phyloP scores from a whole-genome alignment of 2,888 invertebrate species.

The Agrotis ipsilon region DNA sequence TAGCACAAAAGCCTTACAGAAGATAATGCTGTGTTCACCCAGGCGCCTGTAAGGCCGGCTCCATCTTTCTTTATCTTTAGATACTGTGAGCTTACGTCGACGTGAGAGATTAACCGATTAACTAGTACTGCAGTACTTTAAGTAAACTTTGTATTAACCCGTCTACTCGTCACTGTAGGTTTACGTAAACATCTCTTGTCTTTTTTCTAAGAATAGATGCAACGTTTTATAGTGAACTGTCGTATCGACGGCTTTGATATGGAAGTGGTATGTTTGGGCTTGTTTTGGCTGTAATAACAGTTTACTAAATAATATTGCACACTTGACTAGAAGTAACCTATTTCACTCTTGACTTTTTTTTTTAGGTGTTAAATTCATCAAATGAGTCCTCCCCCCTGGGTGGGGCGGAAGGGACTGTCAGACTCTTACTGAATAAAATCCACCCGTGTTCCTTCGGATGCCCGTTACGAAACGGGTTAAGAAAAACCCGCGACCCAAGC shows the following conservation, averaged over 20 bases:
- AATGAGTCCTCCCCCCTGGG: too few relatives aligned
- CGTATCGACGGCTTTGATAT: slow-evolving; percentile 24
- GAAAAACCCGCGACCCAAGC: too few relatives aligned
- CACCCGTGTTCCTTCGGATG: too few relatives aligned
- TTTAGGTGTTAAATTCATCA: too few relatives aligned
- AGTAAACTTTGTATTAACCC: slow-evolving; percentile 73
- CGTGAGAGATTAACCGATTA: slow-evolving; percentile 84
- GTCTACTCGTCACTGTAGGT: slow-evolving; percentile 61
- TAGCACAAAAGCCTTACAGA: slow-evolving; percentile 31
- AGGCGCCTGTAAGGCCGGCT: slow-evolving; percentile 72
- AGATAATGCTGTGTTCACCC: slow-evolving; percentile 64
- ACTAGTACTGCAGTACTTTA: slow-evolving; percentile 66
- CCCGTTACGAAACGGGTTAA: too few relatives aligned
- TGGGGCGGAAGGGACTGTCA: too few relatives aligned
- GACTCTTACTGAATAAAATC: too few relatives aligned
- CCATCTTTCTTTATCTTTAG: slow-evolving; percentile 78
- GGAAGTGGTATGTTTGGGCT: not conserved
- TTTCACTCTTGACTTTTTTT: too few relatives aligned
- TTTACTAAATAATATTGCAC: too few relatives aligned
- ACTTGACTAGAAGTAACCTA: too few relatives aligned
- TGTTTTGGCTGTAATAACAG: not conserved
- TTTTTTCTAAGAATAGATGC: slow-evolving; percentile 56
- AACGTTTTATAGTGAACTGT: slow-evolving; percentile 26
- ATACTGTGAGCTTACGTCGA: slow-evolving; percentile 79
- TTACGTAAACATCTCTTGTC: slow-evolving; percentile 57